Base-by-base conservation (phyloP, 2,113 vertebrate genomes). In the Pygoscelis adeliae region DNA sequence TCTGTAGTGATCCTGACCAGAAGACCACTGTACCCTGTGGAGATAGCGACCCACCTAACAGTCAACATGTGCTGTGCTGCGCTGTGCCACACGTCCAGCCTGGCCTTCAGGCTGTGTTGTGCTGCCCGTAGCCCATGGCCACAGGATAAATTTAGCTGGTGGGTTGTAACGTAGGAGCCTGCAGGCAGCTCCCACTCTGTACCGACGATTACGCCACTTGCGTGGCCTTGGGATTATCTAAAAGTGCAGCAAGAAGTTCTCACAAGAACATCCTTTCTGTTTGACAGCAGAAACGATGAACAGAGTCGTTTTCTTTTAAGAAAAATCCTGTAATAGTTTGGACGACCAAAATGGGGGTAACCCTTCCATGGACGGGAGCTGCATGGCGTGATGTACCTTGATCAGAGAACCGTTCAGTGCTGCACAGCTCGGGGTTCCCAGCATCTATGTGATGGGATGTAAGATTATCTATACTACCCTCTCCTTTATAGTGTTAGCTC, bases 121-220 rank as follows among this genome's bases (percentile, higher is more conserved):
- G 52, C 29, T 56, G 26, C 27, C 9, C 72, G 15, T 2, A 40
- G 67, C 25, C 32, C n/a, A 12, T 1, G n/a, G 38, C 8, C 40
- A 46, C 20, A 20, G 25, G 49, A 59, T 15, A 36, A 63, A 77
- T 11, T 21, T 5, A 46, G 53, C 21, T 55, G 38, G 21, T 30
- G 12, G 77, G 17, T 5, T 42, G 14, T 52, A 58, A 93, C 2
- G 5, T 14, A 47, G 53, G 52, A 69, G 32, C 36, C 76, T 32
- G 12, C 50, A 17, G 67, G 61, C 29, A 36, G 67, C 61, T 73
- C 40, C 38, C 25, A n/a, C 9, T 29, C 53, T 10, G 25, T n/a
- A 27, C 29, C 0, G 2, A 23, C 0, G 2, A 44, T 25, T 46
- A 53, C 0, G 1, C 38, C 42, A 50, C 13, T 23, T 26, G 11